These are phyloP conservation scores for Rhimphoctona megacephalus DNA, from an alignment of 2,888 invertebrate species.

Conservation along the genomic window DNA sequence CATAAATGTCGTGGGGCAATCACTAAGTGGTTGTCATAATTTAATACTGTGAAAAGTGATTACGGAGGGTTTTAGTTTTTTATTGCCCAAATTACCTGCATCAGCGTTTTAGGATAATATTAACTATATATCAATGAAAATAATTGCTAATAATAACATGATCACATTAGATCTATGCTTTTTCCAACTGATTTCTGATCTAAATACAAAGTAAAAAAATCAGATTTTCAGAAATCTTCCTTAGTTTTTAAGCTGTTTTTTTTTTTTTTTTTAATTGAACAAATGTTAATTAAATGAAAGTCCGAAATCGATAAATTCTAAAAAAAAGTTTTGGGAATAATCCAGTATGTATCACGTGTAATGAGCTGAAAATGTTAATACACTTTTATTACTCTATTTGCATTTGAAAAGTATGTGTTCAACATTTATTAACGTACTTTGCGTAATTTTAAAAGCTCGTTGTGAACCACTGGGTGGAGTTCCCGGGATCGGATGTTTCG, in stretches of 20 bases:
- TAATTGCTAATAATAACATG: neutral
- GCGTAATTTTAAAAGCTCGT: neutral
- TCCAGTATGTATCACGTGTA: no score
- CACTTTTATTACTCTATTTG: neutral
- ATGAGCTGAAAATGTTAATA: neutral
- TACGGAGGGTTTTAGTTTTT: neutral
- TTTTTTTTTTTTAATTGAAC: no score
- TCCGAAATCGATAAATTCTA: no score
- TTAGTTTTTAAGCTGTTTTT: no score
- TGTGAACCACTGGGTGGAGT: slow-evolving; percentile 22
- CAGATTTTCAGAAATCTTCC: no score
- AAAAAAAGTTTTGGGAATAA: no score
- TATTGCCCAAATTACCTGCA: neutral
- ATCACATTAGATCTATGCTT: neutral
- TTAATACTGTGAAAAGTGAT: neutral
- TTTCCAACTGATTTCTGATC: neutral
- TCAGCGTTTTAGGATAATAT: neutral
- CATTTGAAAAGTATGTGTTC: no score
- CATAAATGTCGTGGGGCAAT: neutral
- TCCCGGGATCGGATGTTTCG: slow-evolving; percentile 58
- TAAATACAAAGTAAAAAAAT: neutral
- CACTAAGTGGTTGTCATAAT: neutral
- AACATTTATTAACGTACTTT: neutral
- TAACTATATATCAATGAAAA: neutral
- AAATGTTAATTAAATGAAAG: no score